Conservation (phyloP, 2,888 invertebrate species). For the Drosophila lacicola region DNA sequence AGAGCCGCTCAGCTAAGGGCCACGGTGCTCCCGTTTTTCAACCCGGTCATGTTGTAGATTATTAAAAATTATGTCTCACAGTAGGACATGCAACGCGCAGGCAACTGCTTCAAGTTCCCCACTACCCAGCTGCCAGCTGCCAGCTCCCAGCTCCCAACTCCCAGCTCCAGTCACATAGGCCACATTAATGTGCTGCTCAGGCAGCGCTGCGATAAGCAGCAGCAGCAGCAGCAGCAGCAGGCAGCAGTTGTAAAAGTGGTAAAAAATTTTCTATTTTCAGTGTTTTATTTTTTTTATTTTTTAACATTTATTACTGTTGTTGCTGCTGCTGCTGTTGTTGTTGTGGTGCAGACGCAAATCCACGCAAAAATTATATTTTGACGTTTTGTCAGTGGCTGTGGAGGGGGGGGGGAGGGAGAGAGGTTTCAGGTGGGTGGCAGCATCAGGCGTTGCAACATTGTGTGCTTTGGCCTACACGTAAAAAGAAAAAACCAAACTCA, state of each 20-base stretch:
- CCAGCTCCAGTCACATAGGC: slow-evolving; percentile 69
- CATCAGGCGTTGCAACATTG: slow-evolving; percentile 15
- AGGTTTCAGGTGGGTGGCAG: slow-evolving; percentile 13
- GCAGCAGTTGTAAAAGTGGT: slow-evolving; percentile 69
- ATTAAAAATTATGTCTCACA: slow-evolving; percentile 77
- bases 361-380: slow-evolving; percentile 78
- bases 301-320: slow-evolving; percentile 44
- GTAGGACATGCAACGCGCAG: slow-evolving; percentile 70
- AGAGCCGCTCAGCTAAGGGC: slow-evolving; percentile 26
- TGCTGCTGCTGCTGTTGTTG: slow-evolving; percentile 22
- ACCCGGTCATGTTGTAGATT: slow-evolving; percentile 73
- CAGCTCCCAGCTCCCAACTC: not conserved
- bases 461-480: slow-evolving; percentile 28
- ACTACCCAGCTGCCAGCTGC: not conserved
- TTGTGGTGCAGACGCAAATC: slow-evolving; percentile 57
- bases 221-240: slow-evolving; percentile 35
- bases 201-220: slow-evolving; percentile 65
- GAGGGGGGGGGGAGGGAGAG: slow-evolving; percentile 5
- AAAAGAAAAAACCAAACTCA: not conserved
- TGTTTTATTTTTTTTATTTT: slow-evolving; percentile 27
- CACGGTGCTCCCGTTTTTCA: slow-evolving; percentile 41
- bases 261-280: slow-evolving; percentile 45
- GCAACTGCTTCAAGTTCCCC: slow-evolving; percentile 5
- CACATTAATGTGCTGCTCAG: slow-evolving; percentile 70
- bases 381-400: slow-evolving; percentile 62